These are phyloP conservation scores for Dione vanillae DNA, from an alignment of 2,888 invertebrate genomes.

Conservation along the genomic window DNA sequence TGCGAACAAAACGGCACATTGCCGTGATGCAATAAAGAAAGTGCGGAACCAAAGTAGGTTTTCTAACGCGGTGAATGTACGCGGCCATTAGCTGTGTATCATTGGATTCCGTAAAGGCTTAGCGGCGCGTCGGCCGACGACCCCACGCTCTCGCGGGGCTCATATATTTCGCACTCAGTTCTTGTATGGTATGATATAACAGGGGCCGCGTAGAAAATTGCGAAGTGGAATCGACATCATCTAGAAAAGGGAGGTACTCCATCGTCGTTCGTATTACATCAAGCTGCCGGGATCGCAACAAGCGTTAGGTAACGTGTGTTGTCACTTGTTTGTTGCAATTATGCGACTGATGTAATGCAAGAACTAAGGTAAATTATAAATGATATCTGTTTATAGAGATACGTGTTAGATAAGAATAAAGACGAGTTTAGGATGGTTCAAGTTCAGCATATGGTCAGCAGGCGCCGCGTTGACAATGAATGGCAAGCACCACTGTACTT, in stretches of 20 bases:
- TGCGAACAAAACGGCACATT: conserved; percentile 75
- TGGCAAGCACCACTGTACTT: conserved; percentile 83
- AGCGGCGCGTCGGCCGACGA: conserved; percentile 56
- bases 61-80: conserved; percentile 83
- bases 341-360: conserved; percentile 67
- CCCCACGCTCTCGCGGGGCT: conserved; percentile 57
- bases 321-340: conserved; percentile 76
- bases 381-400: conserved; percentile 39
- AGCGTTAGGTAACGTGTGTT: conserved; percentile 75
- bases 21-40: conserved; percentile 82
- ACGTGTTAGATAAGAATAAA: conserved; percentile 58
- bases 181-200: conserved; percentile 62
- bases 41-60: conserved; percentile 82
- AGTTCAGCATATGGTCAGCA: conserved; percentile 77
- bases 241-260: conserved; percentile 57
- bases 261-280: conserved; percentile 62
- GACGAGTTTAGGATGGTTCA: conserved; percentile 75
- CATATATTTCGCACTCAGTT: conserved; percentile 72
- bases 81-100: conserved; percentile 77
- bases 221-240: conserved; percentile 59
- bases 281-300: conserved; percentile 68
- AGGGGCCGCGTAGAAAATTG: conserved; percentile 64
- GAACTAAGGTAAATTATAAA: conserved; percentile 46
- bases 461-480: conserved; percentile 77
- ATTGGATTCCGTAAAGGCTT: conserved; percentile 64